Evolutionary conservation across 1,140 invertebrate genomes (phyloP).

Genomic region (Psilanteris sp.): DNA sequence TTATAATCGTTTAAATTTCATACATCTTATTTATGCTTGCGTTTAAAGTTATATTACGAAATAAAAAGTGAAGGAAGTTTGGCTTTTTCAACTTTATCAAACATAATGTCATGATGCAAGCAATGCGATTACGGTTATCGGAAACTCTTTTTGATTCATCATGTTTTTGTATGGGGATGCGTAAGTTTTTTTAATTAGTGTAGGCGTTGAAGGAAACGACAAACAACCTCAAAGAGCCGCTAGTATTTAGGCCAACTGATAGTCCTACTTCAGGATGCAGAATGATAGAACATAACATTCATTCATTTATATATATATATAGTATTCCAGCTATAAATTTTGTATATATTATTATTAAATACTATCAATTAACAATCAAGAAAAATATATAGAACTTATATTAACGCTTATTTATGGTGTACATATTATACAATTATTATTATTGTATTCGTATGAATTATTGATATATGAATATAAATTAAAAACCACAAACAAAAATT

Average conservation of each 20-base stretch:
- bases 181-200: conserved; percentile 64
- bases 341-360: too few relatives aligned
- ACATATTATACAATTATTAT: too few relatives aligned
- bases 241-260: conserved; percentile 78
- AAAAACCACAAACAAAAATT: too few relatives aligned
- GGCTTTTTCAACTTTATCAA: conserved; percentile 41
- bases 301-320: too few relatives aligned
- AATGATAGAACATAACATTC: conserved; percentile 65
- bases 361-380: too few relatives aligned
- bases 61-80: conserved; percentile 29
- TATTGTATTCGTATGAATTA: too few relatives aligned
- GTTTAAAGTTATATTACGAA: conserved; percentile 17
- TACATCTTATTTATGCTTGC: conserved; percentile 5
- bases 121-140: conserved; percentile 38
- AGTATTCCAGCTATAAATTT: too few relatives aligned
- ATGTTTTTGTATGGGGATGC: conserved; percentile 40
- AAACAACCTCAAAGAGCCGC: conserved; percentile 74
- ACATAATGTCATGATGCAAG: conserved; percentile 42
- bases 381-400: too few relatives aligned
- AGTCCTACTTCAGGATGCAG: conserved; percentile 74
- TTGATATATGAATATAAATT: too few relatives aligned
- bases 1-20: conserved; percentile 25
- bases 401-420: too few relatives aligned
- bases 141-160: conserved; percentile 44
- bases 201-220: conserved; percentile 77